Conservation (phyloP, 1,140 invertebrate species). For the Copidosoma floridanum region DNA sequence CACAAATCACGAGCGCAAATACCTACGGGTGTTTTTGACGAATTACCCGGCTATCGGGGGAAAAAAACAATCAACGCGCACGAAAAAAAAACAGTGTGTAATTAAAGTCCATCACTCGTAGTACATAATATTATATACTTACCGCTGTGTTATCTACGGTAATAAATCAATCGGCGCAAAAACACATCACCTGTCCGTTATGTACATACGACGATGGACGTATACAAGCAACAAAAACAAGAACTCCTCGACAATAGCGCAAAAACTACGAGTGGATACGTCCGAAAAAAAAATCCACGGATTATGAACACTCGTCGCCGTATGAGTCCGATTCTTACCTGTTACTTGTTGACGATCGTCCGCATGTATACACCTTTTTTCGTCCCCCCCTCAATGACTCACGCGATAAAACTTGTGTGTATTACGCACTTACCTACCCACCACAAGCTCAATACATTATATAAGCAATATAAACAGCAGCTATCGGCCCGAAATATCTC, state of each 20-base stretch:
- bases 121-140: too few species aligned
- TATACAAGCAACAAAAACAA: not conserved
- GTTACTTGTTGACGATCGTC: too few species aligned
- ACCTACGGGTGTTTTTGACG: too few species aligned
- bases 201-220: not conserved
- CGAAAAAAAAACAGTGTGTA: too few species aligned
- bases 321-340: not conserved
- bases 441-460: too few species aligned
- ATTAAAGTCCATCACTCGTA: conserved; percentile 7
- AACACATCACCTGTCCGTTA: conserved; percentile 4
- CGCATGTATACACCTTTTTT: not conserved
- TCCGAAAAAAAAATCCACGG: not conserved
- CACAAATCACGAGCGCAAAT: too few species aligned
- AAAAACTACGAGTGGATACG: too few species aligned
- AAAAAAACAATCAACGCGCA: too few species aligned
- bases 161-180: conserved; percentile 13
- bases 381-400: not conserved
- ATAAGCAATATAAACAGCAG: too few species aligned
- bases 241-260: too few species aligned
- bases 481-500: conserved; percentile 11
- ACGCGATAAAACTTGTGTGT: conserved; percentile 21
- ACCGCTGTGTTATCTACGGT: not conserved
- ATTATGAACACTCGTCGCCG: not conserved
- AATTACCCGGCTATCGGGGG: too few species aligned
- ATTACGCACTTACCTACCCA: too few species aligned